These are phyloP conservation scores for Tipula vernalis DNA, from an alignment of 2,888 invertebrate genomes.

Conservation along the genomic window DNA sequence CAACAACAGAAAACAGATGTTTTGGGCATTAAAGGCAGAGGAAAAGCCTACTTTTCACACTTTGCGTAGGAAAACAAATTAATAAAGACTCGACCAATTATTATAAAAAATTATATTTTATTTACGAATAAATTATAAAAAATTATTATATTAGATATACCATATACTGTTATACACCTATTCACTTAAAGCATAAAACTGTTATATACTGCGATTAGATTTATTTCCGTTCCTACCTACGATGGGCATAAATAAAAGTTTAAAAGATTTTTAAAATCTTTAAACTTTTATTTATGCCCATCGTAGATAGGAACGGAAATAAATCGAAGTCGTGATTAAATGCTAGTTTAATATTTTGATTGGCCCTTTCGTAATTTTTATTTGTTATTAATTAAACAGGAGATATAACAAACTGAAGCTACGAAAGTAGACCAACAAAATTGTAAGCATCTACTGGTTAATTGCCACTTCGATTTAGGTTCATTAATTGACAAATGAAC, in stretches of 20 bases:
- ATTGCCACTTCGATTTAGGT: too few relatives aligned
- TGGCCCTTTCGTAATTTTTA: too few relatives aligned
- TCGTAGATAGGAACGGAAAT: too few relatives aligned
- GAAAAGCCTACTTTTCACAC: not conserved
- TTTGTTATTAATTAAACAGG: too few relatives aligned
- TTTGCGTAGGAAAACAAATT: not conserved
- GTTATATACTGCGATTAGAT: not conserved
- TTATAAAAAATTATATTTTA: not conserved
- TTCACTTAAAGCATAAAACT: not conserved
- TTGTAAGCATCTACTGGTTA: too few relatives aligned
- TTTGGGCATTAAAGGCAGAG: too few relatives aligned
- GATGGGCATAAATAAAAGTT: not conserved
- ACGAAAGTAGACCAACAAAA: too few relatives aligned
- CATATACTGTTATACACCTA: not conserved
- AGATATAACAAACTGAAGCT: too few relatives aligned
- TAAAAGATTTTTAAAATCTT: not conserved
- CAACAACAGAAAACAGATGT: too few relatives aligned
- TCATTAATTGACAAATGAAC: too few relatives aligned
- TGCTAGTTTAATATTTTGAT: too few relatives aligned
- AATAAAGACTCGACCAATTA: not conserved
- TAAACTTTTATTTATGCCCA: not conserved
- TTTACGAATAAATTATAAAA: not conserved
- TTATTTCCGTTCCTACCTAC: not conserved
- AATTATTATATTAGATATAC: not conserved
- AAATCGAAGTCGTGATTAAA: too few relatives aligned